Conservation (phyloP, 1,140 invertebrate species). For the Probaryconus sp. region DNA sequence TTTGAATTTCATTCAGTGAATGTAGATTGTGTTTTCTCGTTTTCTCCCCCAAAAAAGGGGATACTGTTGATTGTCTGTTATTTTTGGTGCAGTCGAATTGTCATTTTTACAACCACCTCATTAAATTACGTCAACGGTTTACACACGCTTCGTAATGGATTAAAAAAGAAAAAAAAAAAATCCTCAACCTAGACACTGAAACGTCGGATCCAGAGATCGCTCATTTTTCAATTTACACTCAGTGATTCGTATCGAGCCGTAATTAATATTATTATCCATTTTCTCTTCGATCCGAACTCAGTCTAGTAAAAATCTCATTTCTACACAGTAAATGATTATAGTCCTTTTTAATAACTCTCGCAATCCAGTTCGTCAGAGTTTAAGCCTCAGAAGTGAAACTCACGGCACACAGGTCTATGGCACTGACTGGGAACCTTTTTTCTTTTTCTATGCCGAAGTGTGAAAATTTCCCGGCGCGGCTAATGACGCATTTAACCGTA, state of each 20-base stretch:
- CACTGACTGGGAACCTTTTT: no score
- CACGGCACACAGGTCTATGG: no score
- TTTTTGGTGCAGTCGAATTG: no score
- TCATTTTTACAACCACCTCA: no score
- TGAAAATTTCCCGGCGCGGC: constrained; percentile 33
- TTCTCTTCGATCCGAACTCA: constrained; percentile 6
- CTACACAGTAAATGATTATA: constrained; percentile 44
- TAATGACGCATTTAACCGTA: constrained; percentile 50
- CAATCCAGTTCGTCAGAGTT: constrained; percentile 32
- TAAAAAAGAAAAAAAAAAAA: no score
- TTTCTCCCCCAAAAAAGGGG: no score
- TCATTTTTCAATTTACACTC: constrained; percentile 16
- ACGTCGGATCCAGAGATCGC: constrained; percentile 1
- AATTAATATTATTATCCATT: constrained; percentile 48
- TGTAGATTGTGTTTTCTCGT: no score
- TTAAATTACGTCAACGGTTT: no score
- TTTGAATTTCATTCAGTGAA: no score
- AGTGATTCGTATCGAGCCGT: constrained; percentile 8
- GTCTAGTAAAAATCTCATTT: constrained; percentile 18
- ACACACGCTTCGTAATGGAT: no score
- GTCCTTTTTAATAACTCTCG: constrained; percentile 46
- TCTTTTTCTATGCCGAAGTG: constrained; percentile 13
- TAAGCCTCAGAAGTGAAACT: constrained; percentile 46
- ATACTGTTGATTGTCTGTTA: no score
- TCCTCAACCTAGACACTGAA: no score